Evolutionary conservation across 2,888 invertebrate species (phyloP).

Genomic region (Parnassius mnemosyne): DNA sequence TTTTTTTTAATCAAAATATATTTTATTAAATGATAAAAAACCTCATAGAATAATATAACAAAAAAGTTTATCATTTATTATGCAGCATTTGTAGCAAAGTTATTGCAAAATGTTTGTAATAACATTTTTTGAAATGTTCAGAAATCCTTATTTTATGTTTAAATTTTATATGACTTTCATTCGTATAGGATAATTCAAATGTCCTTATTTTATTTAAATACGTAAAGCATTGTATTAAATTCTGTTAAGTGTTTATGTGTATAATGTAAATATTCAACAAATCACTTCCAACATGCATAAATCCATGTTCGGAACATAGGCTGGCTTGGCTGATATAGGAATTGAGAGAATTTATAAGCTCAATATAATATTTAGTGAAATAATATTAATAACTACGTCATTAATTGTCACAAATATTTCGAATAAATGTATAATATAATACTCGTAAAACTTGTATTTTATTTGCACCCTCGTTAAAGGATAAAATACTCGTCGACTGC

Average conservation of each 20-base stretch:
- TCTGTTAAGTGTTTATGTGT: constrained; percentile 34
- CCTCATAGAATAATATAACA: too few species aligned
- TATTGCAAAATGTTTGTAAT: too few species aligned
- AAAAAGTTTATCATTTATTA: too few species aligned
- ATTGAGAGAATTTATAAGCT: constrained; percentile 76
- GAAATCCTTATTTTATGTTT: too few species aligned
- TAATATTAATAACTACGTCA: constrained; percentile 66
- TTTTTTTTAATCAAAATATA: too few species aligned
- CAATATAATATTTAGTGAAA: constrained; percentile 67
- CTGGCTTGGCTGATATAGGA: constrained; percentile 73
- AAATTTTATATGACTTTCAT: not conserved
- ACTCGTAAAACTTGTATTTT: constrained; percentile 45
- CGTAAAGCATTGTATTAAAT: constrained; percentile 30
- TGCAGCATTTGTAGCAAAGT: too few species aligned
- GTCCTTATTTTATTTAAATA: constrained; percentile 1
- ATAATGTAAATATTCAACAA: constrained; percentile 50
- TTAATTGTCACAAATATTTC: constrained; percentile 73
- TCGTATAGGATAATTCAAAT: constrained; percentile 20
- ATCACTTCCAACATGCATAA: constrained; percentile 42
- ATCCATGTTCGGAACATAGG: constrained; percentile 47
- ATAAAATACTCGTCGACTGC: constrained; percentile 1
- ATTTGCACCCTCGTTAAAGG: constrained; percentile 12
- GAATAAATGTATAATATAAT: constrained; percentile 59
- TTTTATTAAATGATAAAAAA: too few species aligned
- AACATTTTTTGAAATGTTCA: too few species aligned